A percentile compares a stretch with the other conserved stretches of the same genome.
These are phyloP conservation scores for Corapipo altera DNA, from an alignment of 2,113 vertebrate species.

Conservation along the genomic window DNA sequence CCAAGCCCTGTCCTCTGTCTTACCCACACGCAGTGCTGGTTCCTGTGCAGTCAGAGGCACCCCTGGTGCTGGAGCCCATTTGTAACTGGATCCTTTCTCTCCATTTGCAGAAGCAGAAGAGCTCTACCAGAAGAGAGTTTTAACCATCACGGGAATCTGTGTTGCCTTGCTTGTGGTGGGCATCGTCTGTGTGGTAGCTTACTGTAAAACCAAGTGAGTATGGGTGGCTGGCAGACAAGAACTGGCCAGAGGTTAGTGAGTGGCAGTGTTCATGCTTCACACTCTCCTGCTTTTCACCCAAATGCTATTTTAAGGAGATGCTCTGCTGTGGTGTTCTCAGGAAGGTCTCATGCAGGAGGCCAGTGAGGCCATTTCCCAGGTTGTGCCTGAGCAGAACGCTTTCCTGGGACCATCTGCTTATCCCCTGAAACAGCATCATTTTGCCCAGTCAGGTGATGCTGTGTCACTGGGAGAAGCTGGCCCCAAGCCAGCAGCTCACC, in stretches of 20 bases:
- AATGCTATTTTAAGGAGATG: neutral
- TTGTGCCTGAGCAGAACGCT: neutral
- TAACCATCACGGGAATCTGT: slow-evolving; percentile 98
- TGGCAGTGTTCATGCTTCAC: neutral
- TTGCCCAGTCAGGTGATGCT: neutral
- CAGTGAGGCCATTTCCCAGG: neutral
- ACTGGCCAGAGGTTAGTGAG: neutral
- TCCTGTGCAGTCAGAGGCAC: neutral
- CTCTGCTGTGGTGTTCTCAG: neutral
- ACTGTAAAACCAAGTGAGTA: slow-evolving; percentile 99
- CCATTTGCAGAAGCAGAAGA: slow-evolving; percentile 93
- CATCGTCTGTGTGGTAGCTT: slow-evolving; percentile 98
- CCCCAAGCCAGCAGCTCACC: neutral
- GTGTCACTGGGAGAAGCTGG: neutral
- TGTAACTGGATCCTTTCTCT: slow-evolving; percentile 47
- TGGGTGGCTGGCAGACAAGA: neutral
- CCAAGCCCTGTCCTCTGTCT: neutral
- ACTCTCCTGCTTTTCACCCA: neutral
- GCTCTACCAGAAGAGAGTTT: slow-evolving; percentile 98
- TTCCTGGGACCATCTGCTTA: neutral
- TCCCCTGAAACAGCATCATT: neutral
- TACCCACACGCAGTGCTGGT: neutral
- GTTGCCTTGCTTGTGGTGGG: slow-evolving; percentile 96
- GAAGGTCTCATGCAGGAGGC: neutral
- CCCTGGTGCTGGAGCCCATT: neutral